phyloP scores from a whole-genome alignment of 2,888 invertebrate species.

The Papilio protenor region DNA sequence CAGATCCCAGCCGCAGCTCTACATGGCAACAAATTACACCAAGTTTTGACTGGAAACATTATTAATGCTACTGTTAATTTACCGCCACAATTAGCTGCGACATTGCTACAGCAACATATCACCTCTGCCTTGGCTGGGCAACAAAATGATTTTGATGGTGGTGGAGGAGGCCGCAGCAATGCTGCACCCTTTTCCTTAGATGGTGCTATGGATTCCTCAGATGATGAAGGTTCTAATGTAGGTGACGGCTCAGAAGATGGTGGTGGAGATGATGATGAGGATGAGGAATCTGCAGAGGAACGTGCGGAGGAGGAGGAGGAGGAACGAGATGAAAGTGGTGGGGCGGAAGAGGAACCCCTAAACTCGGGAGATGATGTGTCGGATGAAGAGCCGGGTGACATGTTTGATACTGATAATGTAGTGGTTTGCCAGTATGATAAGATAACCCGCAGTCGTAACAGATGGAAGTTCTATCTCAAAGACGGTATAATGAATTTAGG shows the following conservation, averaged over 20 bases:
- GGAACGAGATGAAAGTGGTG: slow-evolving; percentile 87
- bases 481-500: slow-evolving; percentile 99
- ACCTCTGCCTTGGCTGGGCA: slow-evolving; percentile 88
- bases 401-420: slow-evolving; percentile 99
- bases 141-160: slow-evolving; percentile 79
- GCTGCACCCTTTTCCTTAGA: slow-evolving; percentile 82
- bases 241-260: slow-evolving; percentile 87
- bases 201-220: slow-evolving; percentile 88
- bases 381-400: slow-evolving; percentile 96
- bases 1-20: slow-evolving; percentile 95
- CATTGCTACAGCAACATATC: slow-evolving; percentile 94
- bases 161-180: slow-evolving; percentile 77
- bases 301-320: slow-evolving; percentile 87
- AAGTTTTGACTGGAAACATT: slow-evolving; percentile 93
- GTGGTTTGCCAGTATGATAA: slow-evolving; percentile 99
- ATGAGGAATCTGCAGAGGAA: slow-evolving; percentile 90
- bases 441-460: slow-evolving; percentile 98
- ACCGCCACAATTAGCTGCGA: slow-evolving; percentile 91
- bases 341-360: slow-evolving; percentile 92
- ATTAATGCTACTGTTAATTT: slow-evolving; percentile 95
- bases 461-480: slow-evolving; percentile 99
- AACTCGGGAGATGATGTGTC: slow-evolving; percentile 99
- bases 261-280: slow-evolving; percentile 88
- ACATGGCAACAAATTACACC: slow-evolving; percentile 87
- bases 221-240: slow-evolving; percentile 88